Conservation (phyloP, 92 coral and sea anemone species). For the Umimayanthus chanpuru region DNA sequence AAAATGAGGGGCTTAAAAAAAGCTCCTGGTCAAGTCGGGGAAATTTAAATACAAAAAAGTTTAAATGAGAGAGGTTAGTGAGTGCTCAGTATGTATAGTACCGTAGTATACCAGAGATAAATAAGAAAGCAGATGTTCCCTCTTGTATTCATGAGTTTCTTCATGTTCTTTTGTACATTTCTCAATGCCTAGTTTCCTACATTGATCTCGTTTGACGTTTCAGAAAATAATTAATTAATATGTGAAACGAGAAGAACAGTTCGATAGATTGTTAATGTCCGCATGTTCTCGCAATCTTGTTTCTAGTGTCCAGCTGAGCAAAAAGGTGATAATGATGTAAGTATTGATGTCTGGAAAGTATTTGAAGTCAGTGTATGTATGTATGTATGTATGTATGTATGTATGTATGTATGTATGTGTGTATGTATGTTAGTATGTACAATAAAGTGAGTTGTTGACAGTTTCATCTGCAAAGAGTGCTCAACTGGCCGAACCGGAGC, state of each 20-base stretch:
- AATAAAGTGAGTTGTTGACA: too few relatives aligned
- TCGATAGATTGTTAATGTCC: not conserved
- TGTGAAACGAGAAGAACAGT: not conserved
- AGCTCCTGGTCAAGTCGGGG: too few relatives aligned
- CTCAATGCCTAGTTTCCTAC: not conserved
- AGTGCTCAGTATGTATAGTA: too few relatives aligned
- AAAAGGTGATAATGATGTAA: slow-evolving; percentile 24
- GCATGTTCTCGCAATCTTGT: not conserved
- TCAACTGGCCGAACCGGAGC: too few relatives aligned
- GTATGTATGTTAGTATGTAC: not conserved
- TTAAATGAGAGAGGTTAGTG: too few relatives aligned
- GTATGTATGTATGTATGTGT: not conserved
- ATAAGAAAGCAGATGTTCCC: not conserved
- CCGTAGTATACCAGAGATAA: too few relatives aligned
- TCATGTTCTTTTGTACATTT: not conserved
- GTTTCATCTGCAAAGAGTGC: too few relatives aligned
- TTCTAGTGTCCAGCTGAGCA: slow-evolving; percentile 26
- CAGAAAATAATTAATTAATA: not conserved
- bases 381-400: not conserved
- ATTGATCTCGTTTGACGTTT: not conserved
- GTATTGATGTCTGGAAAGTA: not conserved
- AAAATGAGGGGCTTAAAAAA: too few relatives aligned
- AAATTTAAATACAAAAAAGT: too few relatives aligned
- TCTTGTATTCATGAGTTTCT: too few relatives aligned
- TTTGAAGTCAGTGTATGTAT: too few relatives aligned